phyloP scores from a whole-genome alignment of 2,113 vertebrate species.

The Serilophus lunatus region DNA sequence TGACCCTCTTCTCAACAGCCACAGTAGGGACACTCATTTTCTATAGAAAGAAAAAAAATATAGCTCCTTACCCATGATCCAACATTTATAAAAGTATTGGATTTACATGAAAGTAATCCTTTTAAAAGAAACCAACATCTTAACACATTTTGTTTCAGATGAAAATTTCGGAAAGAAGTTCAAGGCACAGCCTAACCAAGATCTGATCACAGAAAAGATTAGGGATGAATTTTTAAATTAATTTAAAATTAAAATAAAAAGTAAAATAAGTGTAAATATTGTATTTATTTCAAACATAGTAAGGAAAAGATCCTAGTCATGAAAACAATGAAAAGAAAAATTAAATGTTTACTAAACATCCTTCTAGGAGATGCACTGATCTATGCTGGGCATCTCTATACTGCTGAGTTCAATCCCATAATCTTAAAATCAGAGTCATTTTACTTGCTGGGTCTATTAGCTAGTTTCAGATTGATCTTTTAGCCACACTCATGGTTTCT shows the following conservation, averaged over 20 bases:
- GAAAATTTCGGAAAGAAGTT: not conserved
- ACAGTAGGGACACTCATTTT: not conserved
- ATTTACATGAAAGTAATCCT: not conserved
- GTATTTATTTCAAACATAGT: not conserved
- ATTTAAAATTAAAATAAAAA: not conserved
- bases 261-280: not conserved
- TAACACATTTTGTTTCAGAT: not conserved
- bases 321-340: not conserved
- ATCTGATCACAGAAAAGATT: not conserved
- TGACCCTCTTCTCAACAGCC: not conserved
- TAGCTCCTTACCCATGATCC: not conserved
- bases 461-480: not conserved
- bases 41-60: not conserved
- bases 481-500: not conserved
- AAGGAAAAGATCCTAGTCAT: not conserved
- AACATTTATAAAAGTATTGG: not conserved
- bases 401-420: not conserved
- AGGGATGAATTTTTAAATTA: not conserved
- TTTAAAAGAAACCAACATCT: not conserved
- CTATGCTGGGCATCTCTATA: not conserved
- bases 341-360: not conserved
- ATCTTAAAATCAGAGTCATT: not conserved
- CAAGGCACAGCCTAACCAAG: not conserved
- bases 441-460: not conserved
- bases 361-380: not conserved